Evolutionary conservation across 2,888 invertebrate genomes (phyloP).

Genomic region (Gortyna flavago): DNA sequence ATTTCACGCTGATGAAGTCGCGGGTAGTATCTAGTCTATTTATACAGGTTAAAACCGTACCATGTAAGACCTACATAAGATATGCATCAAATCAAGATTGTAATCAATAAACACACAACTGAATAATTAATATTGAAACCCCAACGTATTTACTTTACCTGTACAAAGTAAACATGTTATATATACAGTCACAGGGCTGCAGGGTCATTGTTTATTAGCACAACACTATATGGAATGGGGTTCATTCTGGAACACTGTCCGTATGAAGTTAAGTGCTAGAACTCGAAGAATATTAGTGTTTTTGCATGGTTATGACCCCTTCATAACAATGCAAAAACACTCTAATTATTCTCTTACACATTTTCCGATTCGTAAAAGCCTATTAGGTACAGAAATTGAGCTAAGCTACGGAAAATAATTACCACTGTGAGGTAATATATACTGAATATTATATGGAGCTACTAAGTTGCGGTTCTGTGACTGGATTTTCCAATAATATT

Average conservation of each 20-base stretch:
- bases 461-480: not conserved
- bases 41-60: constrained; percentile 4
- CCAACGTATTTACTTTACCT: constrained; percentile 56
- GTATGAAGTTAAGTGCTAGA: not conserved
- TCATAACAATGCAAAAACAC: too few relatives aligned
- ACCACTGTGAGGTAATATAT: not conserved
- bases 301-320: not conserved
- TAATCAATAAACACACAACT: constrained; percentile 49
- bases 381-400: not conserved
- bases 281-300: not conserved
- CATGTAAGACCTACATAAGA: constrained; percentile 27
- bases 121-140: constrained; percentile 59
- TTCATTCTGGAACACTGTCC: not conserved
- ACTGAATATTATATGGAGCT: not conserved
- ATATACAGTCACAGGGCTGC: constrained; percentile 67
- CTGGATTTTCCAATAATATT: not conserved
- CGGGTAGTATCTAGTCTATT: not conserved
- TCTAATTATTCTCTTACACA: too few relatives aligned
- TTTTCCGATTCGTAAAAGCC: not conserved
- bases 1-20: not conserved
- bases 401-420: not conserved
- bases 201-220: constrained; percentile 52
- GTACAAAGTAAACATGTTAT: constrained; percentile 60
- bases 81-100: constrained; percentile 45
- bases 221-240: not conserved